Conservation (phyloP, 2,888 invertebrate species). For the Tridacna crocea region DNA sequence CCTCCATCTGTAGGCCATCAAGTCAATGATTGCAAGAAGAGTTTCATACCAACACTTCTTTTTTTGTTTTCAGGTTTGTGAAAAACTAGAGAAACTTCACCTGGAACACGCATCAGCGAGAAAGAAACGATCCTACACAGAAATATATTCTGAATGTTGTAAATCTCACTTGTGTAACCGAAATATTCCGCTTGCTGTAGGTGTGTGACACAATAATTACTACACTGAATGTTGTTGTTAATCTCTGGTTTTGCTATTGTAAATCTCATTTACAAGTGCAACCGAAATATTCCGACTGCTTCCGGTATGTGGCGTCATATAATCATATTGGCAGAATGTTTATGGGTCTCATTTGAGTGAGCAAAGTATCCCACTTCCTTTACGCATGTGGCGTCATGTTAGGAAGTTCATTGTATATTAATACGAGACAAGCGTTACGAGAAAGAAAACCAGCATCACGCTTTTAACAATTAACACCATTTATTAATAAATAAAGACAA, state of each 20-base stretch:
- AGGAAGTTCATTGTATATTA: too few relatives aligned
- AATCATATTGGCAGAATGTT: background rate
- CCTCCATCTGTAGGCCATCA: too few relatives aligned
- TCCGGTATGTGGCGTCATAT: constrained; percentile 11
- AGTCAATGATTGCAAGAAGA: too few relatives aligned
- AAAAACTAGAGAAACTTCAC: background rate
- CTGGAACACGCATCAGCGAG: constrained; percentile 4
- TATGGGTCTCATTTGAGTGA: background rate
- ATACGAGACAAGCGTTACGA: too few relatives aligned
- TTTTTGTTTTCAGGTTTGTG: constrained; percentile 2
- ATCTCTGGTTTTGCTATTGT: too few relatives aligned
- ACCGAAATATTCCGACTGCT: constrained; percentile 23
- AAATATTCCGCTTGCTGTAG: constrained; percentile 28
- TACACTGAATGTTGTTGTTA: constrained; percentile 35
- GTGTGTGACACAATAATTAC: background rate
- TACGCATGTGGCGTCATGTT: background rate
- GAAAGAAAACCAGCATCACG: too few relatives aligned
- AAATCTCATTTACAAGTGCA: too few relatives aligned
- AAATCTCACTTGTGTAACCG: constrained; percentile 44
- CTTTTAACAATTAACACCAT: too few relatives aligned
- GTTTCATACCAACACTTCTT: too few relatives aligned
- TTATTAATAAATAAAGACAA: too few relatives aligned
- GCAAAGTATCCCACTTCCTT: background rate
- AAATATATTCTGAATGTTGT: constrained; percentile 35
- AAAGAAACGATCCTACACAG: constrained; percentile 28